These are phyloP conservation scores for Vipera ursinii DNA, from an alignment of 2,797 vertebrate genomes.

Conservation along the genomic window DNA sequence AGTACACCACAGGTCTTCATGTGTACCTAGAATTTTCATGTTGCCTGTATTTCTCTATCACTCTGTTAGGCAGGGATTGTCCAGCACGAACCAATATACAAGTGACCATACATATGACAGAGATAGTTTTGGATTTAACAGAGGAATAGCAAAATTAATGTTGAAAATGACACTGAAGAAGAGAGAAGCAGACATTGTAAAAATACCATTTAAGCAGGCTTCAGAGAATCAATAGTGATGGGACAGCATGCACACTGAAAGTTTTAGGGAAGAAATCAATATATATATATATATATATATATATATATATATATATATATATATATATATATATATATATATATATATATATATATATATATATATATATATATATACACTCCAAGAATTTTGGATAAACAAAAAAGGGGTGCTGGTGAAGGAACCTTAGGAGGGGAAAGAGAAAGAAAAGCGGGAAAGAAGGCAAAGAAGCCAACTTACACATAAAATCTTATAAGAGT, in stretches of 20 bases:
- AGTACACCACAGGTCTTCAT: background rate
- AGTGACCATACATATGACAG: background rate
- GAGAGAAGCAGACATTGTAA: background rate
- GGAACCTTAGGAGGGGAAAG: too few species aligned
- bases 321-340: too few species aligned
- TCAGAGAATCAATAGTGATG: background rate
- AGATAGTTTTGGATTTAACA: background rate
- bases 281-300: too few species aligned
- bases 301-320: too few species aligned
- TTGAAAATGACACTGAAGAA: background rate
- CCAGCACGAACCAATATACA: background rate
- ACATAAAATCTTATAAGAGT: background rate
- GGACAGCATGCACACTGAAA: background rate
- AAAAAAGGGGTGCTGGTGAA: too few species aligned
- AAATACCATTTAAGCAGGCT: background rate
- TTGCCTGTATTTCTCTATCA: background rate
- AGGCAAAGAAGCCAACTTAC: too few species aligned
- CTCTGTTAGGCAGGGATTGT: background rate
- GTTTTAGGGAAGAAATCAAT: background rate
- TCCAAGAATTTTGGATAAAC: too few species aligned
- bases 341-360: too few species aligned
- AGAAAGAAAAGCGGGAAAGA: too few species aligned
- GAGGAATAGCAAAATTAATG: background rate
- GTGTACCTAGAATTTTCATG: background rate
- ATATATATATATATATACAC: too few species aligned